A percentile compares a stretch with the other conserved stretches of the same genome.
Evolutionary conservation across 2,888 invertebrate genomes (phyloP).

Genomic region (Fragum sueziense): DNA sequence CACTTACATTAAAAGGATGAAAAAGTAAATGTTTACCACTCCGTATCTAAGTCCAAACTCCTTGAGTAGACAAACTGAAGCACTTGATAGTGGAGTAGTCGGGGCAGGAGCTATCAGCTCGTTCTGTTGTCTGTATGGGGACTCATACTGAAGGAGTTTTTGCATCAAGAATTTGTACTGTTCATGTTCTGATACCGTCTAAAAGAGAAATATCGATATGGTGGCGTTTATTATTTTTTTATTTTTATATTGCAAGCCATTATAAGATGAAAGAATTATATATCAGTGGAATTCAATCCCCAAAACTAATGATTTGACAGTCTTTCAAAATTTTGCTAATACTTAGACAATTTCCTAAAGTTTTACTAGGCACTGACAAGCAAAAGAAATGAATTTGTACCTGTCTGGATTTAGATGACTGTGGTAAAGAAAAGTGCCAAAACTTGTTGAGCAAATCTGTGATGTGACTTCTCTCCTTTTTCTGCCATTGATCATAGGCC

Average conservation of each 20-base stretch:
- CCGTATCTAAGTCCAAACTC: conserved; percentile 78
- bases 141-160: conserved; percentile 75
- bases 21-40: conserved; percentile 67
- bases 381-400: too few species aligned
- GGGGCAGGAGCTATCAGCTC: conserved; percentile 60
- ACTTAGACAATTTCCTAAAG: too few species aligned
- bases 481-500: conserved; percentile 77
- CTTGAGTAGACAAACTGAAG: conserved; percentile 72
- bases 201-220: neutral
- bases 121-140: conserved; percentile 64
- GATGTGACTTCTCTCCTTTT: conserved; percentile 71
- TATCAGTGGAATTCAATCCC: too few species aligned
- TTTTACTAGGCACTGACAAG: too few species aligned
- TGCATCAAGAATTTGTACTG: conserved; percentile 72
- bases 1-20: too few species aligned
- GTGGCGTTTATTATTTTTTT: too few species aligned
- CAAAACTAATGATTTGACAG: too few species aligned
- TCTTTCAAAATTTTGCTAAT: too few species aligned
- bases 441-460: conserved; percentile 75
- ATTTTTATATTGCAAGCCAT: too few species aligned
- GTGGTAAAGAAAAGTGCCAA: conserved; percentile 75
- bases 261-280: too few species aligned
- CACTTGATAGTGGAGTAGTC: conserved; percentile 70
- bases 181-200: conserved; percentile 60
- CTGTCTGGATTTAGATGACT: conserved; percentile 41